phyloP scores from a whole-genome alignment of 2,888 invertebrate genomes.

The Perithous albicinctus region DNA sequence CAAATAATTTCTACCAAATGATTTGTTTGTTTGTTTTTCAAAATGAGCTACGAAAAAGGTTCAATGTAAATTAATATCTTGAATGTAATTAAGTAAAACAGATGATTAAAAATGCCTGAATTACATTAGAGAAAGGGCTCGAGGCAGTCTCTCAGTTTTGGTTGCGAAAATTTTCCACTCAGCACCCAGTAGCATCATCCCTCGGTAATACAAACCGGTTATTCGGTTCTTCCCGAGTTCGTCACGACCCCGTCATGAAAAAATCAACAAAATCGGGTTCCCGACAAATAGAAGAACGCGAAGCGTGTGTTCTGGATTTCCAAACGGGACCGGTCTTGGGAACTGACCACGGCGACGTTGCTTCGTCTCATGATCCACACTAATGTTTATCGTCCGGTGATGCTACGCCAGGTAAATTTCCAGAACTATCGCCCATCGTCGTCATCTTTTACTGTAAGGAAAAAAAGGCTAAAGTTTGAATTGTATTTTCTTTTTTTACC shows the following conservation, averaged over 20 bases:
- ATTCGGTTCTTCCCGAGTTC: not conserved
- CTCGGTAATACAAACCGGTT: slow-evolving; percentile 47
- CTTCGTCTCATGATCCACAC: not conserved
- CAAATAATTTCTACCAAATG: too few relatives aligned
- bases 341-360: slow-evolving; percentile 54
- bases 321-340: slow-evolving; percentile 44
- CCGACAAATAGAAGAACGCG: not conserved
- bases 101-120: too few relatives aligned
- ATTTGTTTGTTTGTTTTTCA: too few relatives aligned
- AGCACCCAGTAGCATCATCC: not conserved
- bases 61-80: too few relatives aligned
- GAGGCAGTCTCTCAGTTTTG: not conserved
- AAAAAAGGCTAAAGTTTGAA: too few relatives aligned
- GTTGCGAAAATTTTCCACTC: slow-evolving; percentile 53
- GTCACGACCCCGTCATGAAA: not conserved
- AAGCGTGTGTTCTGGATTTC: slow-evolving; percentile 21
- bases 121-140: not conserved
- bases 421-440: too few relatives aligned
- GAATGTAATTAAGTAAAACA: too few relatives aligned
- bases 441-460: too few relatives aligned
- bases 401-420: slow-evolving; percentile 1
- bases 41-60: too few relatives aligned
- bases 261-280: slow-evolving; percentile 20
- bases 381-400: not conserved
- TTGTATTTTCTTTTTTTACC: too few relatives aligned